Conservation (phyloP, 2,113 vertebrate genomes). For the Mesembrinibis cayennensis region DNA sequence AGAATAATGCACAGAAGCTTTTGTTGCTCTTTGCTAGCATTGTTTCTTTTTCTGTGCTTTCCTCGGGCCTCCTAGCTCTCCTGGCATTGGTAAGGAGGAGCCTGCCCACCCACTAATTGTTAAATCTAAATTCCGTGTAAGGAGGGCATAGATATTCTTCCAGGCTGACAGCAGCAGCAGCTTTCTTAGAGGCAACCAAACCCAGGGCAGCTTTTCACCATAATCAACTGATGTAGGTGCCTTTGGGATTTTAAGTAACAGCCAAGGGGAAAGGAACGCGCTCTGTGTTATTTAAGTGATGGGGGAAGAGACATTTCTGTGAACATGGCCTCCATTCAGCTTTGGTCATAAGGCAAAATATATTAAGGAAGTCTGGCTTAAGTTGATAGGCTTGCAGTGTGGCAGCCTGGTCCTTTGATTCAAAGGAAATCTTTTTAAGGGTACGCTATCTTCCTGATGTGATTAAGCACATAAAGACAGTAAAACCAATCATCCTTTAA, state of each 20-base stretch:
- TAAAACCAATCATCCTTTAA: slow-evolving; percentile 8
- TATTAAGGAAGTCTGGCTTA: background rate
- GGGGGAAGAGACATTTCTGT: background rate
- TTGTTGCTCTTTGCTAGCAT: background rate
- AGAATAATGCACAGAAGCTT: background rate
- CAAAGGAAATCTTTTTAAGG: background rate
- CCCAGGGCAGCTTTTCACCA: background rate
- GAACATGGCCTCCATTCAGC: background rate
- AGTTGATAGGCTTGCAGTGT: fast-evolving
- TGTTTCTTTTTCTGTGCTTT: background rate
- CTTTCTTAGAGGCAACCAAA: background rate
- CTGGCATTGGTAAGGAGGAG: background rate
- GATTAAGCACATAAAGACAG: background rate
- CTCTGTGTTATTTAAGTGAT: background rate
- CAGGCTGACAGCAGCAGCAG: background rate
- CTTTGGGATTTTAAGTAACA: background rate
- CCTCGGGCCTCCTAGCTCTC: background rate
- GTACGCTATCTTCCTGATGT: background rate
- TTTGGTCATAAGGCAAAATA: background rate
- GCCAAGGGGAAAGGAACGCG: background rate
- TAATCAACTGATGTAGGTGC: background rate
- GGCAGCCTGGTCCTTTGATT: background rate
- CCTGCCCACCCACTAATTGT: background rate
- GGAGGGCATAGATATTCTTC: background rate
- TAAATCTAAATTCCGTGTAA: background rate